phyloP scores from a whole-genome alignment of 2,888 invertebrate species.

The Embidobia sp. region DNA sequence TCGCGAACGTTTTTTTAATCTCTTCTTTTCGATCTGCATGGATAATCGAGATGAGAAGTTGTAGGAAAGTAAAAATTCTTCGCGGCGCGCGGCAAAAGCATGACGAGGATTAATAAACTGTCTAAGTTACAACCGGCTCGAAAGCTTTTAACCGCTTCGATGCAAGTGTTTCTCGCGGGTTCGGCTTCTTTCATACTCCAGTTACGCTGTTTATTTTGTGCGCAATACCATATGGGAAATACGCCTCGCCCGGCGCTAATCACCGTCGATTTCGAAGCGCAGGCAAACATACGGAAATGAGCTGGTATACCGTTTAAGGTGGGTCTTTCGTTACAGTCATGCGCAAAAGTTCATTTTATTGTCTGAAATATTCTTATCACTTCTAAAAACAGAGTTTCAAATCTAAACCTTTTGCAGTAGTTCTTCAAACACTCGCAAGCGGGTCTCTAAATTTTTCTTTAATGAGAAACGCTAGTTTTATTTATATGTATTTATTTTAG shows the following conservation, averaged over 20 bases:
- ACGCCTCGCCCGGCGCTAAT: constrained; percentile 52
- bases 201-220: constrained; percentile 61
- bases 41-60: constrained; percentile 51
- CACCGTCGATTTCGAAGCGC: constrained; percentile 44
- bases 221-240: constrained; percentile 58
- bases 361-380: too few species aligned
- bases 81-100: constrained; percentile 45
- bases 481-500: too few species aligned
- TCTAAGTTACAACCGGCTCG: constrained; percentile 60
- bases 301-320: constrained; percentile 6
- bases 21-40: constrained; percentile 24
- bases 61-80: constrained; percentile 57
- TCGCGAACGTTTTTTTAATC: constrained; percentile 11
- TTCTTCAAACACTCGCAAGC: too few species aligned
- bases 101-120: constrained; percentile 62
- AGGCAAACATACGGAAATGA: constrained; percentile 40
- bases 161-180: constrained; percentile 54
- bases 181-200: constrained; percentile 63
- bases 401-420: too few species aligned
- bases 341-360: too few species aligned
- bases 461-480: too few species aligned
- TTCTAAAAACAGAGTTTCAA: too few species aligned
- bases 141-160: constrained; percentile 61
- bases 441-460: too few species aligned
- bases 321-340: too few species aligned